These are phyloP conservation scores for Dasypolia templi DNA, from an alignment of 2,888 invertebrate genomes.

Conservation along the genomic window DNA sequence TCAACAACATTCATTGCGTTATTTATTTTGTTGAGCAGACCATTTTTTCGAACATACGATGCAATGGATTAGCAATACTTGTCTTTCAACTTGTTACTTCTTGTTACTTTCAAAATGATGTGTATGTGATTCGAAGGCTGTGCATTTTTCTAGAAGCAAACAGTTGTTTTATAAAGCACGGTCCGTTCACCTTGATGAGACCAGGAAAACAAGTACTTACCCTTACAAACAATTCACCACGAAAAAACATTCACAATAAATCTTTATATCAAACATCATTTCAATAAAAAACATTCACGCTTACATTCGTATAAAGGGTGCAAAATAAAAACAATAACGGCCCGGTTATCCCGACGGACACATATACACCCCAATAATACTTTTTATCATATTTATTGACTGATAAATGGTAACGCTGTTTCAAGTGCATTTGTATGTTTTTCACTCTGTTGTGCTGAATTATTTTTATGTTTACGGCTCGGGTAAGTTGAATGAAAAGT, in stretches of 20 bases:
- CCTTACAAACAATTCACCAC: conserved; percentile 44
- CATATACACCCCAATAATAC: conserved; percentile 89
- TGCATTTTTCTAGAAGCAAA: not conserved
- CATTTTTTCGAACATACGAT: no score
- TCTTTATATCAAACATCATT: conserved; percentile 85
- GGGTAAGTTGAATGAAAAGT: not conserved
- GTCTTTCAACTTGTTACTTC: no score
- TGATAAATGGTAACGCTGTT: conserved; percentile 85
- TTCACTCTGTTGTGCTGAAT: conserved; percentile 64
- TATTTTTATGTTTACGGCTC: conserved; percentile 40
- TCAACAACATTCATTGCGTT: no score
- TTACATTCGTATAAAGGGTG: conserved; percentile 83
- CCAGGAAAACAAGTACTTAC: conserved; percentile 17
- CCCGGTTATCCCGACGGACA: conserved; percentile 80
- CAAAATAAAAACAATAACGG: conserved; percentile 88
- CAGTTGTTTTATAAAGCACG: not conserved
- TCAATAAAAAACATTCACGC: conserved; percentile 84
- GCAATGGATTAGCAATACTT: no score
- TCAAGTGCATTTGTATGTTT: conserved; percentile 88
- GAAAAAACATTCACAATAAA: conserved; percentile 76
- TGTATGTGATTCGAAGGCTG: not conserved
- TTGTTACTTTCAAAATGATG: no score
- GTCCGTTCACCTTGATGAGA: not conserved
- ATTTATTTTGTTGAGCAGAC: no score
- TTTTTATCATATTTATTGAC: conserved; percentile 90